phyloP scores from a whole-genome alignment of 2,113 vertebrate genomes.

The Trogon surrucura region DNA sequence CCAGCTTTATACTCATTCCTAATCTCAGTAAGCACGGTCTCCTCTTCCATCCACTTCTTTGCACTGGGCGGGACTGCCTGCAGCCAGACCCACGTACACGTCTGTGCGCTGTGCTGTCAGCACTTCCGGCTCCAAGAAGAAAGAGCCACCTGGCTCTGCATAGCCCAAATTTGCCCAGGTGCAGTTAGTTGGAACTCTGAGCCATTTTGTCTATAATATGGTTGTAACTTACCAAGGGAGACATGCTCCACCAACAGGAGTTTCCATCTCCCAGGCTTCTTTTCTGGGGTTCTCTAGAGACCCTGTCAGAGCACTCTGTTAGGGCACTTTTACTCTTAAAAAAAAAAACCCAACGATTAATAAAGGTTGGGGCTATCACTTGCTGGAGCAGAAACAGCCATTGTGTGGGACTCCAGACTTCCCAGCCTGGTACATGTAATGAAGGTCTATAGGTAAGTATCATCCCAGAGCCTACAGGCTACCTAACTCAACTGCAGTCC shows the following conservation, averaged over 20 bases:
- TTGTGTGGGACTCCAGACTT: neutral
- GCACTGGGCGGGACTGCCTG: neutral
- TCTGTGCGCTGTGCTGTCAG: neutral
- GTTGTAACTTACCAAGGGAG: neutral
- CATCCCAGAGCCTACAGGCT: neutral
- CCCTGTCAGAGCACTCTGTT: neutral
- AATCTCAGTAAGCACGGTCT: neutral
- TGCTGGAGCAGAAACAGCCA: neutral
- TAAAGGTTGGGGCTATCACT: neutral
- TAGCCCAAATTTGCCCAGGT: neutral
- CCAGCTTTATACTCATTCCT: neutral
- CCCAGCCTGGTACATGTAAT: neutral
- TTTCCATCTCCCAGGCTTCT: neutral
- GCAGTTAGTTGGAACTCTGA: neutral
- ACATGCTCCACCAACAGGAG: neutral
- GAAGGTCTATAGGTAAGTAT: neutral
- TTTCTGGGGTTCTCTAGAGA: neutral
- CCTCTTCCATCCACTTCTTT: neutral
- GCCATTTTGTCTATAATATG: neutral
- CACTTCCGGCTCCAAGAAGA: neutral
- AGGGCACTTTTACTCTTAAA: neutral
- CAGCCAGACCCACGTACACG: accelerated
- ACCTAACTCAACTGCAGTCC: neutral
- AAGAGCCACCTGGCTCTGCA: neutral
- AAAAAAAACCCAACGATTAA: neutral